Evolutionary conservation across 2,797 vertebrate species (phyloP).

Genomic region (Labroides dimidiatus): DNA sequence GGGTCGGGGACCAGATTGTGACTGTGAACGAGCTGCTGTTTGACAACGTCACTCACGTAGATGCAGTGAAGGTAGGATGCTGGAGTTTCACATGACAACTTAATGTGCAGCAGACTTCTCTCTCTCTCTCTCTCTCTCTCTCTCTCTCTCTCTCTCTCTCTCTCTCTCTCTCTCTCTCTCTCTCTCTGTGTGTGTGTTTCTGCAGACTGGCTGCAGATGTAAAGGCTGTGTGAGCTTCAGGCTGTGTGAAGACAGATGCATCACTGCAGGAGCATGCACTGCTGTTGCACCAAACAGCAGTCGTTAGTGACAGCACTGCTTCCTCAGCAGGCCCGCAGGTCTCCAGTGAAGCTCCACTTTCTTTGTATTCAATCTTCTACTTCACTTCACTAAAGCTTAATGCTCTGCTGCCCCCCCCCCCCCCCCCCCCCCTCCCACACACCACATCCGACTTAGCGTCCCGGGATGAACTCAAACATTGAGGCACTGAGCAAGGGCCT

Average conservation of each 20-base stretch:
- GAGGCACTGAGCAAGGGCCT: neutral
- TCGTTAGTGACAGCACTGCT: slow-evolving; percentile 6
- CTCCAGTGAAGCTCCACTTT: neutral
- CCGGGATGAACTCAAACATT: slow-evolving; percentile 21
- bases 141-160: neutral
- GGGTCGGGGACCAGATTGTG: slow-evolving; percentile 95
- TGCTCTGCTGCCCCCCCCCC: slow-evolving; percentile 23
- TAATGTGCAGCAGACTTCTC: neutral
- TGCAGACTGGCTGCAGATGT: neutral
- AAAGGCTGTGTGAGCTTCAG: neutral
- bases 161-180: neutral
- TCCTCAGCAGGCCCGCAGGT: neutral
- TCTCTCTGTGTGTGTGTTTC: neutral
- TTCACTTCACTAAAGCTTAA: slow-evolving; percentile 33
- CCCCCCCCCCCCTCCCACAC: too few relatives aligned
- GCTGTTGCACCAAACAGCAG: slow-evolving; percentile 18
- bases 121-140: neutral
- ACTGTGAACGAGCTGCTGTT: slow-evolving; percentile 90
- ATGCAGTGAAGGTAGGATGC: slow-evolving; percentile 91
- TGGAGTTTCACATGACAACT: neutral
- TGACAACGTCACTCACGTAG: slow-evolving; percentile 89
- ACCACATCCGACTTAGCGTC: slow-evolving; percentile 18
- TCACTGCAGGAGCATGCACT: slow-evolving; percentile 1
- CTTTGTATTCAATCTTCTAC: slow-evolving; percentile 39
- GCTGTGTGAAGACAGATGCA: neutral